Conservation (phyloP, 2,113 vertebrate species). For the Galemys pyrenaicus region DNA sequence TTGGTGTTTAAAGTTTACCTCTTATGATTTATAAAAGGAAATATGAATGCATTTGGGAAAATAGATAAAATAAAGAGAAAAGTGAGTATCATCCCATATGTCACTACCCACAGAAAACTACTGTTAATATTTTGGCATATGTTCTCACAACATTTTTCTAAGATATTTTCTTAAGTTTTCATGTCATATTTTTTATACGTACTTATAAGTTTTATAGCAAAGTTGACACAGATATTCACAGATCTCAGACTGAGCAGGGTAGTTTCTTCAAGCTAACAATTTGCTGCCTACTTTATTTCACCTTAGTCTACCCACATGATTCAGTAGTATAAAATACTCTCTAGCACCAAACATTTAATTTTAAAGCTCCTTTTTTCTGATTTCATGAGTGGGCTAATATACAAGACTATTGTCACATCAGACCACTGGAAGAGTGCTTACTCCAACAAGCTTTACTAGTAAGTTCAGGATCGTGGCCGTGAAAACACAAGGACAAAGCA, state of each 20-base stretch:
- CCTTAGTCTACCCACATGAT: neutral
- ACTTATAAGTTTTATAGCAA: neutral
- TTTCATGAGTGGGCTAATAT: neutral
- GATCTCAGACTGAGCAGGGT: neutral
- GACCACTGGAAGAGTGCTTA: neutral
- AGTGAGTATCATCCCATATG: constrained; percentile 5
- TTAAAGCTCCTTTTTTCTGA: neutral
- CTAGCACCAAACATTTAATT: neutral
- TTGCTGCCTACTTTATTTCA: neutral
- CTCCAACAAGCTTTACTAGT: neutral
- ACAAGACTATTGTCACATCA: neutral
- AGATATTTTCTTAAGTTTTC: constrained; percentile 26
- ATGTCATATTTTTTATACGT: neutral
- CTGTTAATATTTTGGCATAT: constrained; percentile 9
- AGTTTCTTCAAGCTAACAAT: neutral
- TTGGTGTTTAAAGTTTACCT: constrained; percentile 49
- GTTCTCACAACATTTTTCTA: constrained; percentile 25
- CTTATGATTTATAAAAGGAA: constrained; percentile 60
- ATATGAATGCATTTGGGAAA: constrained; percentile 38
- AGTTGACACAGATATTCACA: constrained; percentile 13
- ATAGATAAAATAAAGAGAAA: constrained; percentile 38
- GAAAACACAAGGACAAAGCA: neutral
- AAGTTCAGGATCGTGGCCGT: neutral
- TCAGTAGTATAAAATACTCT: neutral
- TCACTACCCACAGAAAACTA: neutral